Evolutionary conservation across 2,113 vertebrate genomes (phyloP).

Genomic region (Collichthys lucidus): DNA sequence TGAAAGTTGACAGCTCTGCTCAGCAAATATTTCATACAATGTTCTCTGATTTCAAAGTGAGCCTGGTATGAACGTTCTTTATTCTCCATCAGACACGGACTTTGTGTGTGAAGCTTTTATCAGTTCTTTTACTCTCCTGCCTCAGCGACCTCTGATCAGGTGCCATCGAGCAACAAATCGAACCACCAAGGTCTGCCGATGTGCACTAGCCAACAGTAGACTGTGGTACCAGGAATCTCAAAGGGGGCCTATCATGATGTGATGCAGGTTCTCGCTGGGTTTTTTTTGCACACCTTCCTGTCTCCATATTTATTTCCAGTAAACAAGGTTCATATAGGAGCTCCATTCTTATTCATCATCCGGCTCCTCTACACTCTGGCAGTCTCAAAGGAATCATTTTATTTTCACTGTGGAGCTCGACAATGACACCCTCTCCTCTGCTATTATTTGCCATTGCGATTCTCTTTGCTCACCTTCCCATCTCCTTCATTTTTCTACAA

Average conservation of each 20-base stretch:
- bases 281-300: not conserved
- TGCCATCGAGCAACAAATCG: not conserved
- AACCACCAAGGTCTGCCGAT: not conserved
- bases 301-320: not conserved
- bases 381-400: not conserved
- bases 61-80: not conserved
- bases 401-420: not conserved
- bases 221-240: no score
- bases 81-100: not conserved
- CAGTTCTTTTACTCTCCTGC: not conserved
- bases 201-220: not conserved
- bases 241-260: no score
- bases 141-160: not conserved
- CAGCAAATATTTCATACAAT: not conserved
- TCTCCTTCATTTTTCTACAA: slow-evolving; percentile 9
- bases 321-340: not conserved
- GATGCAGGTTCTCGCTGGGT: no score
- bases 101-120: slow-evolving; percentile 18
- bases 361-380: not conserved
- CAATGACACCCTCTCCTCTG: not conserved
- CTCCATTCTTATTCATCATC: not conserved
- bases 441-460: not conserved
- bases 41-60: not conserved
- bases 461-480: not conserved
- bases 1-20: slow-evolving; percentile 8